Evolutionary conservation across 2,113 vertebrate species (phyloP), one percentile per base, ranked within the genome.

Genomic region (Pipra filicauda): DNA sequence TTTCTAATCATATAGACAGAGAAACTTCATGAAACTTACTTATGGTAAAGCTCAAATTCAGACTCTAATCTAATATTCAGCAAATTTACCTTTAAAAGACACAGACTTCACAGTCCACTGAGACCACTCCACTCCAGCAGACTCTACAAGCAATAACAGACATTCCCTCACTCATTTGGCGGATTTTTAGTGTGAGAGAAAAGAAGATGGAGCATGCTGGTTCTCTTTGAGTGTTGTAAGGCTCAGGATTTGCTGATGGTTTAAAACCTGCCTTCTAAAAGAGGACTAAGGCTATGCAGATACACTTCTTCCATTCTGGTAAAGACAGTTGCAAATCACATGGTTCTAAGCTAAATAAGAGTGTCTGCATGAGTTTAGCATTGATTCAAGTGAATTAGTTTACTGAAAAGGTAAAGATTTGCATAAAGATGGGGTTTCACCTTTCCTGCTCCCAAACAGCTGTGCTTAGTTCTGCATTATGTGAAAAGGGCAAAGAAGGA

Each of bases 381-480:
- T 15, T 39, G 64, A 81, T 67, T 92, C 84, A 81, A 88, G 43
- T 71, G 62, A 93, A 89, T 74, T 80, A 67, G 19, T 78, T 89
- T 85, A 81, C 87, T 82, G 65, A 82, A 95, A 95, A 91, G 41
- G 9, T 72, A 81, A 15, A 75, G 41, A 51, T 79, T 91, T 96
- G 73, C 77, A 91, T 87, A 65, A 94, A 95, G 57, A 86, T 81
- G 83, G 77, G 48, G 30, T 64, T 93, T 91, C 81, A 78, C 84
- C 89, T 91, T 96, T 86, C 24, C 57, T 61, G 44, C 76, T 94
- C 73, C 44, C 52, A 84, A 73, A 74, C 85, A 91, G 66, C 69
- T 93, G 79, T 62, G 85, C 79, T 93, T 85, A 61, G 52, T 64
- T 83, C 61, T 93, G 65, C 52, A 81, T 84, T 61, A 80, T 26